phyloP scores from a whole-genome alignment of 2,888 invertebrate species.

The Stratiomys singularior region DNA sequence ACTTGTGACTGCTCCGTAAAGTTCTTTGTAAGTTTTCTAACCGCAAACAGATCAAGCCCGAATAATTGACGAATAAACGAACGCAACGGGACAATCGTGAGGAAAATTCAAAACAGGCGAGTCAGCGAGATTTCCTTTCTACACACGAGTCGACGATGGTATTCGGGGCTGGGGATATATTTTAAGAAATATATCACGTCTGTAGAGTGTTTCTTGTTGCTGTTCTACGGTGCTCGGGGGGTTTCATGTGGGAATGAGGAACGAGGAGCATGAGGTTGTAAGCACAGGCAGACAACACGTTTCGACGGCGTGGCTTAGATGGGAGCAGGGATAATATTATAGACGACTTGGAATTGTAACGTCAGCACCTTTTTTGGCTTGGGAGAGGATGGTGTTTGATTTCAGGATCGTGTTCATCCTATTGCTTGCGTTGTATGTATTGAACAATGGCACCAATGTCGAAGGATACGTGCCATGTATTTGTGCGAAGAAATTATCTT shows the following conservation, averaged over 20 bases:
- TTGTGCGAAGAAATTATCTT: too few species aligned
- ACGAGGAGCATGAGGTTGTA: neutral
- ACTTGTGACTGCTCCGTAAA: too few species aligned
- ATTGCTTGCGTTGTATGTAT: too few species aligned
- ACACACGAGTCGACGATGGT: neutral
- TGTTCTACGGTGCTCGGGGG: neutral
- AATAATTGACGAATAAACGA: neutral
- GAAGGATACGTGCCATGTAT: too few species aligned
- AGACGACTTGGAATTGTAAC: too few species aligned
- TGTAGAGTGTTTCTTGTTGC: neutral
- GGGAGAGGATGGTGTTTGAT: too few species aligned
- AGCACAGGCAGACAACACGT: slow-evolving; percentile 7
- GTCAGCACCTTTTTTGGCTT: too few species aligned
- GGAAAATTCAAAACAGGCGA: slow-evolving; percentile 15
- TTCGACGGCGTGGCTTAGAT: neutral
- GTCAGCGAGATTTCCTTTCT: slow-evolving; percentile 25
- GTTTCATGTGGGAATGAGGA: neutral
- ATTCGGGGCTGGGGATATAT: slow-evolving; percentile 9
- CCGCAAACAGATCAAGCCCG: neutral
- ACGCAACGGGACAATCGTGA: neutral
- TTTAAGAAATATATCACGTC: slow-evolving; percentile 17
- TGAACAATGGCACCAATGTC: too few species aligned
- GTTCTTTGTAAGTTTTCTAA: neutral
- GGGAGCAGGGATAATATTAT: neutral
- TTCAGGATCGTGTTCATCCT: too few species aligned